Base-by-base conservation (phyloP, 2,888 invertebrate species). In the Agonopterix heracliana region DNA sequence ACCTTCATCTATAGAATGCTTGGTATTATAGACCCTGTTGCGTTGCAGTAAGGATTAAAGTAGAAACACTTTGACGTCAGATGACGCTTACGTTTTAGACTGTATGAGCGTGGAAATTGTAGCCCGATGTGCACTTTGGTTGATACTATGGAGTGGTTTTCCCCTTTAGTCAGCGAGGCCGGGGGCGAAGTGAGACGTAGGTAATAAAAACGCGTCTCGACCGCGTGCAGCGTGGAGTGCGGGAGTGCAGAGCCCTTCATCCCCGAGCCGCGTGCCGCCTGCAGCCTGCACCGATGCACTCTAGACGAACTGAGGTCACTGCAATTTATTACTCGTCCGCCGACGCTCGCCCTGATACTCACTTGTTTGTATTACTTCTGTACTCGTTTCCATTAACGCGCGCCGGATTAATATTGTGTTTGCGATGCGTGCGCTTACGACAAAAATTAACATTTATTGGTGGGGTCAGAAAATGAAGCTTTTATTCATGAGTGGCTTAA, bases 371-470 rank as follows among this genome's bases (percentile, higher is more conserved):
- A 69, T 81, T 78, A 71, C 77, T 77, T 79, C 81, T 78, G 68
- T 64, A 81, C 81, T 81, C 82, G 78, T 79, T 85, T 82, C 86
- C 86, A 88, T 88, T 87, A 87, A 78, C 85, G 84, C 81, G 70
- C 74, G 68, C 61, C 69, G 82, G 85, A 86, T 86, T 88, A 87
- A 86, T 85, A 86, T 86, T 87, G 78, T 84, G 85, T 84, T 86
- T 82, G 82, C 82, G 71, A 80, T 78, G 82, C 81, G 81, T 81
- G 80, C 71, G 82, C 74, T 80, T 76, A 73, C 81, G 82, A 84
- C 81, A 74, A 83, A 83, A 88, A 86, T 87, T 87, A 85, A 84
- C 87, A 86, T 88, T 87, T 86, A 86, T 86, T 75, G 81, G 75
- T 79, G 77, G 84, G 86, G 85, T 81, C 80, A 75, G 72, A 77